Evolutionary conservation across 2,888 invertebrate genomes (phyloP), one percentile per base, ranked within the genome.

Genomic region (Acronicta leporina): DNA sequence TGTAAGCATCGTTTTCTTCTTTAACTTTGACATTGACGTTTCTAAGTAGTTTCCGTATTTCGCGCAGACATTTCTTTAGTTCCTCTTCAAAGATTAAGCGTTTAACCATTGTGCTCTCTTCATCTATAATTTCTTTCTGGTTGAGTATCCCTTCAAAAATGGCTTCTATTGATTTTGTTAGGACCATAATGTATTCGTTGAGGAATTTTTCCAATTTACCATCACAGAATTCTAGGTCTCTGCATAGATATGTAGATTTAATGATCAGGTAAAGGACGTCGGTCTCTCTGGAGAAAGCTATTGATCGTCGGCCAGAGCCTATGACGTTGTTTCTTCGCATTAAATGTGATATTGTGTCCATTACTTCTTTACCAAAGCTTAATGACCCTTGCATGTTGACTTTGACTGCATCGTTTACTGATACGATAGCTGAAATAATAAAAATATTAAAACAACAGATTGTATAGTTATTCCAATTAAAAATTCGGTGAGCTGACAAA

Each of bases 361-460:
- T 63, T 0, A 93, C 87, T 13, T 92, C 90, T 63, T 85, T 85
- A 0, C 92, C 93, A 1, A 93, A 69, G 20, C 77, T 87, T 1
- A 93, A 41, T 1, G 86, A 82, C 0, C 92, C 93, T 51, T 87
- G 84, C 81, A 93, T 81, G 56, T 90, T 86, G 0, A 92, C 85
- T 80, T 87, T 89, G 10, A 93, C 81, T 2, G 84, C 81, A 38
- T 64, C 51, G 11, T 74, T 66, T 3, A 66, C n/a, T 15, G 61
- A 61, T 57, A 71, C 20, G 51, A 80, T 5, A 14, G 68, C 89
- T 90, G 81, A 13, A 86, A 85, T 55, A 16, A 43, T 55, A 47
- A 41, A 0, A 9, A n/a, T 9, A 33, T 1, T 35, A 5, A n/a
- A 35, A 35, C n/a, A 13, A 35, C 0, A 1, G 13, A 35, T 35